Conservation (phyloP, 1,140 invertebrate species). For the Anoplolepis gracilipes region DNA sequence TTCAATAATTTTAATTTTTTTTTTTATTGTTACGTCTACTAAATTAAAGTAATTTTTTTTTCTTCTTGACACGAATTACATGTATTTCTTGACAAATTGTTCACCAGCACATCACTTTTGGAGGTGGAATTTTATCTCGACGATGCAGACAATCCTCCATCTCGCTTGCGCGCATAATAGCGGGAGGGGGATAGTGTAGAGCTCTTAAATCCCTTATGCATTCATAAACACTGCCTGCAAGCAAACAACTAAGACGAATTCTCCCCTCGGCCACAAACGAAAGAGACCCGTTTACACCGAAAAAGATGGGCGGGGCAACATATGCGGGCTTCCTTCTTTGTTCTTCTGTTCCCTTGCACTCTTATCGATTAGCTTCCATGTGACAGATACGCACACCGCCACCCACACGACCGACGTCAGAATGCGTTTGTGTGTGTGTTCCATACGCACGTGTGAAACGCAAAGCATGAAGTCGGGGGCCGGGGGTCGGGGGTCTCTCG, state of each 20-base stretch:
- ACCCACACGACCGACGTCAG: constrained; percentile 40
- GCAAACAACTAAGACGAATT: constrained; percentile 57
- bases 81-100: constrained; percentile 1
- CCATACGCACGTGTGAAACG: neutral
- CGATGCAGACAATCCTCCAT: constrained; percentile 27
- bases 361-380: constrained; percentile 57
- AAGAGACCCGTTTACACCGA: constrained; percentile 26
- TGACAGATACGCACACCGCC: constrained; percentile 42
- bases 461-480: constrained; percentile 12
- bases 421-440: neutral
- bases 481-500: constrained; percentile 21
- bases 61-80: neutral
- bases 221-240: constrained; percentile 49
- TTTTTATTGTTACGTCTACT: neutral
- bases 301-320: constrained; percentile 56
- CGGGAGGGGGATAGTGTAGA: too few species aligned
- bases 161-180: neutral
- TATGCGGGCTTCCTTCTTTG: constrained; percentile 60
- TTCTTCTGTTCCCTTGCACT: constrained; percentile 32
- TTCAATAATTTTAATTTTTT: neutral
- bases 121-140: constrained; percentile 36
- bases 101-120: neutral
- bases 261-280: constrained; percentile 6
- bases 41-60: neutral
- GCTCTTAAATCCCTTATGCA: constrained; percentile 40